Base-by-base conservation (phyloP, 1,140 invertebrate species). In the Argopecten irradians region DNA sequence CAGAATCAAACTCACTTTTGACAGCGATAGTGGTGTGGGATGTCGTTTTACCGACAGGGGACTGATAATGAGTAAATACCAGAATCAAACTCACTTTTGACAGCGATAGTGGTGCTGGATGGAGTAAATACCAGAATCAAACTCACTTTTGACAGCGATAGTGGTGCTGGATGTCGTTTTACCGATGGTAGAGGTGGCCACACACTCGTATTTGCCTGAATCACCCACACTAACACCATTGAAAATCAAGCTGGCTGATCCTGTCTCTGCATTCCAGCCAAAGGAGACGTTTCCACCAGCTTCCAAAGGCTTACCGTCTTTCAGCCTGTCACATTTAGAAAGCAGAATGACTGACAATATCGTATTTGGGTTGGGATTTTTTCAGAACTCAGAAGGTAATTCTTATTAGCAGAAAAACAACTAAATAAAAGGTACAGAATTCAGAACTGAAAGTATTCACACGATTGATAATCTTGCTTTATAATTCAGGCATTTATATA, bases 81-180 rank as follows among this genome's bases (percentile, higher is more conserved):
- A 71, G 55, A 71, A 71, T 71, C 55, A 8, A 7, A 7, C 55
- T 28, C 55, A 28, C 55, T 71, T 5, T 28, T n/a, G 2, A 22
- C 55, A 28, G n/a, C 28, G 55, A 71, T 28, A 71, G 28, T 28
- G 22, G 28, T 7, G 55, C 55, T 71, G 1, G 55, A 22, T 71
- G 55, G n/a, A n/a, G n/a, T n/a, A n/a, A n/a, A n/a, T 19, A 55
- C 43, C 43, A 3, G 55, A 28, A 5, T 71, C 28, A n/a, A 8
- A 71, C 55, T 71, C 55, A 71, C 55, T 71, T 16, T 71, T 71
- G 55, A 71, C 55, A 71, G n/a, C 55, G 8, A 71, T 71, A n/a
- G 55, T 28, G 22, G 55, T 71, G 11, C 55, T 71, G 55, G 55
- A 71, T 1, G 55, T 71, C 1, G 55, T 71, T 71, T 71, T 71